Base-by-base conservation (phyloP, 2,797 vertebrate species). In the Tadarida brasiliensis region DNA sequence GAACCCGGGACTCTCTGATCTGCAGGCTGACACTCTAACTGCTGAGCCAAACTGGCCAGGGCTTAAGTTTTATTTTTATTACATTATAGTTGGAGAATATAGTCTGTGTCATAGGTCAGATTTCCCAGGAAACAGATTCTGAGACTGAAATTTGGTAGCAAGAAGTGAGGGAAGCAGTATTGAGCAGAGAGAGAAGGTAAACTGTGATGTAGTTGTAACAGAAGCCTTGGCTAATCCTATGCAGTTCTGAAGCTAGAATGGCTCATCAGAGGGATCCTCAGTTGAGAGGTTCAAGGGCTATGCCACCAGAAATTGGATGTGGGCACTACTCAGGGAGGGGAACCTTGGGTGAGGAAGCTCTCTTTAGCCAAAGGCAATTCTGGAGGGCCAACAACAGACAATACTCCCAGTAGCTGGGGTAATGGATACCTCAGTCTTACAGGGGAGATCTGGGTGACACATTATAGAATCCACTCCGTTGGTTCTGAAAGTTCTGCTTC, bases 41-140 rank as follows among this genome's bases (percentile, higher is more conserved):
- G 39, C 39, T 44, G 39, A 44, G 39, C 39, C 39, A 44, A 44
- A 44, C 39, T 44, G 7, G 39, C 39, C 39, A 44, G 39, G 39
- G 39, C 39, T 70, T 51, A 17, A 65, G 14, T 86, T 85, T 90
- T 85, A 39, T 84, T 85, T 61, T 90, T 85, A 61, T 63, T 65
- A 33, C 47, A 87, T n/a, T 81, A 49, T 71, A 86, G 33, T 86
- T 90, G 30, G 82, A 94, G 57, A 73, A 87, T 59, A 86, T 33
- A 65, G 82, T 81, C 35, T 73, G 5, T 51, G 49, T 51, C 10
- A 51, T 35, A 39, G 56, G 16, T 85, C 35, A 68, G 7, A 33
- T 68, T 85, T 57, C 57, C 56, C 56, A 74, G 57, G 19, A 92
- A 78, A 70, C 82, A 92, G 39, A 84, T 78, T 92, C 35, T 70